These are phyloP conservation scores for Dryococelus australis DNA, from an alignment of 2,888 invertebrate species.

Conservation along the genomic window DNA sequence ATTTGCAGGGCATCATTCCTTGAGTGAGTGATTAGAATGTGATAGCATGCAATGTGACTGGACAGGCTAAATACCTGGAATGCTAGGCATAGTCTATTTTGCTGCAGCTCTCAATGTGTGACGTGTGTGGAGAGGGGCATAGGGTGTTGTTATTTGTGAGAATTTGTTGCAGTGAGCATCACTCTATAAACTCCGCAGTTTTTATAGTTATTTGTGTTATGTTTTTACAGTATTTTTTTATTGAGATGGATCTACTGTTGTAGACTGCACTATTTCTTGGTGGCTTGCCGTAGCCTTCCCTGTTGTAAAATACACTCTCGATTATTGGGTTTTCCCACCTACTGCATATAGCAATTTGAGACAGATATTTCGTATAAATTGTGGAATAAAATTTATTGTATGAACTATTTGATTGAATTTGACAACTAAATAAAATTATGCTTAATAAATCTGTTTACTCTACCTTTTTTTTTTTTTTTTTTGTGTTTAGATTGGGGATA, in stretches of 20 bases:
- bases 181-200: not conserved
- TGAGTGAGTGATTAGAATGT: not conserved
- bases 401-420: not conserved
- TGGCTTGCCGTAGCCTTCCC: not conserved
- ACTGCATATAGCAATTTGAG: not conserved
- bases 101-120: not conserved
- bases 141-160: not conserved
- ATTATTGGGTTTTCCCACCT: not conserved
- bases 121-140: not conserved
- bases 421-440: slow-evolving; percentile 25
- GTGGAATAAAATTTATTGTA: slow-evolving; percentile 24
- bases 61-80: not conserved
- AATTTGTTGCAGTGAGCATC: not conserved
- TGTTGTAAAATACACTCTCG: slow-evolving; percentile 17
- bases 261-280: not conserved
- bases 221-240: slow-evolving; percentile 6
- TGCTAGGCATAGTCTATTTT: not conserved
- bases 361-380: slow-evolving; percentile 13
- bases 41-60: not conserved
- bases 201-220: slow-evolving; percentile 24
- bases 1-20: slow-evolving; percentile 5
- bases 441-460: not conserved
- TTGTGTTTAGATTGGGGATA: no score
- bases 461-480: no score
- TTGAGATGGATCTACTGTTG: not conserved